phyloP scores from a whole-genome alignment of 2,113 vertebrate genomes.

The Oenanthe oenanthe region DNA sequence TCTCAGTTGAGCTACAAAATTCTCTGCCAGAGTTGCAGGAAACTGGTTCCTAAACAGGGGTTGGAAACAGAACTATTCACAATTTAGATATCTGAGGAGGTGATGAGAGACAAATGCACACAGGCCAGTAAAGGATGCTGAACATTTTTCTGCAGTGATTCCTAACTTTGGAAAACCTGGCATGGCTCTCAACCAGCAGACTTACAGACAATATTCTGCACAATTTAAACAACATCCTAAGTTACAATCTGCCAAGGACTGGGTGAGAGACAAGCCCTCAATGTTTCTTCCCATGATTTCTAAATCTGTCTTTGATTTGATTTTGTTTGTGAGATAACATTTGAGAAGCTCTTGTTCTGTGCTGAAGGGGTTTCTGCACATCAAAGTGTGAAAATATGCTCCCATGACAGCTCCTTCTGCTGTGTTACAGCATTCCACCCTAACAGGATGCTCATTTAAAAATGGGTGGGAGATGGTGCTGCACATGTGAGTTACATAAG shows the following conservation, averaged over 20 bases:
- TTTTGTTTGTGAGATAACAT: not conserved
- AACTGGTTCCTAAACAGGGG: not conserved
- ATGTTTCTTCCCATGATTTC: not conserved
- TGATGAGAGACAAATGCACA: not conserved
- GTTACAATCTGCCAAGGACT: conserved; percentile 4
- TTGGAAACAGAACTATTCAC: not conserved
- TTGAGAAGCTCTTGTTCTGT: not conserved
- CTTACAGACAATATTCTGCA: not conserved
- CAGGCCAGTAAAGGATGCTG: not conserved
- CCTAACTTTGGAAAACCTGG: not conserved
- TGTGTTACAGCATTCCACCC: not conserved
- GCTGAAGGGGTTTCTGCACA: not conserved
- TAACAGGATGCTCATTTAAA: not conserved
- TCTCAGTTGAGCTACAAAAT: not conserved
- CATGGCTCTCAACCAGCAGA: not conserved
- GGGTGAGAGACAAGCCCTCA: not conserved
- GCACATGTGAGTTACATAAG: not conserved
- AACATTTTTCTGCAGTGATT: conserved; percentile 28
- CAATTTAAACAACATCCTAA: not conserved
- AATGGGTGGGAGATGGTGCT: not conserved
- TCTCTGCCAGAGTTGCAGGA: not conserved
- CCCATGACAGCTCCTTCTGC: not conserved
- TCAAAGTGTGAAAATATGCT: conserved; percentile 2
- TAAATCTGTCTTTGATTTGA: not conserved
- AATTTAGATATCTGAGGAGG: not conserved